Conservation (phyloP, 2,797 vertebrate genomes). For the Alectoris magna region DNA sequence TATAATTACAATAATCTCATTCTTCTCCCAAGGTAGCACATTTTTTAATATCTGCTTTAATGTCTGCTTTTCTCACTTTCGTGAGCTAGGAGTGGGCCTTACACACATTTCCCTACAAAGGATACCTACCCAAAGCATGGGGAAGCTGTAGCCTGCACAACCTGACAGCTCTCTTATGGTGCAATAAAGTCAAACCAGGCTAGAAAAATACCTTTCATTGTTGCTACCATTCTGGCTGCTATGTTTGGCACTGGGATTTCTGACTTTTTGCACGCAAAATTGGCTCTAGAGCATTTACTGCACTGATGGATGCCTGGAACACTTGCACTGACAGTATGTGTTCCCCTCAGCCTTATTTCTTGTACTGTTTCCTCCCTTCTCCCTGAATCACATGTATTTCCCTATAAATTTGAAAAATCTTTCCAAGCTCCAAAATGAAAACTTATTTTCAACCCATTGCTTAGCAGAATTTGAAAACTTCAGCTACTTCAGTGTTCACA, state of each 20-base stretch:
- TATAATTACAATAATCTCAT: not conserved
- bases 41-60: not conserved
- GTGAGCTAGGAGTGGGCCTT: not conserved
- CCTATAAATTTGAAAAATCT: not conserved
- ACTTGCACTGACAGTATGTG: not conserved
- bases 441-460: not conserved
- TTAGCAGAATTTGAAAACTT: not conserved
- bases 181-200: not conserved
- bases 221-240: not conserved
- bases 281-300: rapidly evolving
- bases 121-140: not conserved
- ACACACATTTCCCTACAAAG: not conserved
- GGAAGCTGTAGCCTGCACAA: not conserved
- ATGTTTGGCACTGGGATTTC: not conserved
- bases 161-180: not conserved
- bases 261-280: not conserved
- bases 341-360: not conserved
- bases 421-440: not conserved
- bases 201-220: not conserved
- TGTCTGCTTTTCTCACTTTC: not conserved
- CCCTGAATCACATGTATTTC: not conserved
- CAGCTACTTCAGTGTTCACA: not conserved
- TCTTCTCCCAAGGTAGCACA: not conserved
- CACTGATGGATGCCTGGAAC: not conserved
- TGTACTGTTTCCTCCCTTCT: not conserved